Evolutionary conservation across 1,140 invertebrate genomes (phyloP).

Genomic region (Pantala flavescens): DNA sequence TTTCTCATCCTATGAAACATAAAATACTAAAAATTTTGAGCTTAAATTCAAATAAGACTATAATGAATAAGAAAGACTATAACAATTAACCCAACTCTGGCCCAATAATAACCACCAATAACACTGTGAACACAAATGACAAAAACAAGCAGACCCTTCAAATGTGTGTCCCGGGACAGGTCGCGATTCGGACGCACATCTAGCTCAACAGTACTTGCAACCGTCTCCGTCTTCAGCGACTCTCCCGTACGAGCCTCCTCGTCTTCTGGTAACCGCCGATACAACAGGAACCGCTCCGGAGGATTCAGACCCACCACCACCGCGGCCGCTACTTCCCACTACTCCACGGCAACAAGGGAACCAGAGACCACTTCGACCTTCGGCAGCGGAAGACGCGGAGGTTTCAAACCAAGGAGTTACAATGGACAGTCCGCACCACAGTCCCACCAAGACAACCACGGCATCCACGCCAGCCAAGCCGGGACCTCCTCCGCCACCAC

Average conservation of each 20-base stretch:
- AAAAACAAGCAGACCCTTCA: background rate
- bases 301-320: constrained; percentile 25
- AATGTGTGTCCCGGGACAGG: constrained; percentile 8
- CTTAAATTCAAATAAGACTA: too few relatives aligned
- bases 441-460: background rate
- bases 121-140: background rate
- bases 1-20: too few relatives aligned
- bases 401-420: constrained; percentile 11
- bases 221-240: constrained; percentile 52
- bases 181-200: constrained; percentile 36
- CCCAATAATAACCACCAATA: background rate
- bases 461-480: constrained; percentile 17
- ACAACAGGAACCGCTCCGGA: background rate
- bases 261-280: background rate
- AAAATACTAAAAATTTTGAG: too few relatives aligned
- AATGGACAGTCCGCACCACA: constrained; percentile 15
- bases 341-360: background rate
- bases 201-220: constrained; percentile 40
- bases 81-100: too few relatives aligned
- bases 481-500: constrained; percentile 34
- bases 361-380: background rate
- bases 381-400: constrained; percentile 8
- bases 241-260: background rate
- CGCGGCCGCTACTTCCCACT: constrained; percentile 30
- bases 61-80: too few relatives aligned